A percentile compares a stretch with the other conserved stretches of the same genome.
Evolutionary conservation across 1,140 invertebrate genomes (phyloP).

Genomic region (Dreissena rostriformis): DNA sequence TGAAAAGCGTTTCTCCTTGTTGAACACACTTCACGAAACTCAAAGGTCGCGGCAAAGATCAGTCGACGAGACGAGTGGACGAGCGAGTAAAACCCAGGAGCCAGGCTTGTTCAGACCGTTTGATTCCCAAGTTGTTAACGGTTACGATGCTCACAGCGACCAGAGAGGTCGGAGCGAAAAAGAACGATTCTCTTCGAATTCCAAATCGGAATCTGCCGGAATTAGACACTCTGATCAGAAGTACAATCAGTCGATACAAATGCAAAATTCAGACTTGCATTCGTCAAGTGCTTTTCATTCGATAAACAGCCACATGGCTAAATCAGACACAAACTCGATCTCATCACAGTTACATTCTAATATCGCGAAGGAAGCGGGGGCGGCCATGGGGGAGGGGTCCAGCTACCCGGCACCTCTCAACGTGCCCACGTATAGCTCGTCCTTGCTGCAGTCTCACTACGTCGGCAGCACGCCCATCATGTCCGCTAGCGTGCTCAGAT

Average conservation of each 20-base stretch:
- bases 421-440: conserved; percentile 39
- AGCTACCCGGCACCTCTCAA: conserved; percentile 32
- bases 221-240: conserved; percentile 27
- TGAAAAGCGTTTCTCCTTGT: conserved; percentile 46
- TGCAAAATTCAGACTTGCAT: too few species aligned
- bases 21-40: conserved; percentile 22
- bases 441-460: conserved; percentile 26
- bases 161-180: conserved; percentile 24
- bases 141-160: conserved; percentile 34
- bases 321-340: conserved; percentile 25
- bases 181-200: not conserved
- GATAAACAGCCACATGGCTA: conserved; percentile 28
- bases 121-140: conserved; percentile 62
- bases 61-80: conserved; percentile 10
- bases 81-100: conserved; percentile 47
- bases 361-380: not conserved
- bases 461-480: not conserved
- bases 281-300: conserved; percentile 45
- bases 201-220: conserved; percentile 5
- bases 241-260: not conserved
- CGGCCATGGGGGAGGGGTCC: not conserved
- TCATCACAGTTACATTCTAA: conserved; percentile 33
- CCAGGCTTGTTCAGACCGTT: conserved; percentile 69
- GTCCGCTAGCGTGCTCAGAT: not conserved
- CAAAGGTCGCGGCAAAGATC: conserved; percentile 27